Percentiles rank a stretch among this genome's conserved stretches.
Conservation (phyloP, 2,113 vertebrate genomes). For the Pipra filicauda region DNA sequence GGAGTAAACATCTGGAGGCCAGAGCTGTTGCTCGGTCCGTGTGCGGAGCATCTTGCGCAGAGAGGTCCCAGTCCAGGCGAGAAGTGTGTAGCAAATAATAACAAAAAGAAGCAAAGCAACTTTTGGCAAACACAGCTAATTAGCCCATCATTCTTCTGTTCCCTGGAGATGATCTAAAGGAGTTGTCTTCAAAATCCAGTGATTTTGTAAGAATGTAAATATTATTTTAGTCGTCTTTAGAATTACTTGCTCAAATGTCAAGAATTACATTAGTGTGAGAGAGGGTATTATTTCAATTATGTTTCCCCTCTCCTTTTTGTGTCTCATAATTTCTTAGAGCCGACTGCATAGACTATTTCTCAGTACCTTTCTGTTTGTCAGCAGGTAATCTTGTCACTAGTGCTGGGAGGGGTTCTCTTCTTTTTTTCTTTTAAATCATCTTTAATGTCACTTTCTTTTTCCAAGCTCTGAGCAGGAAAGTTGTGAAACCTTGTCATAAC, state of each 20-base stretch:
- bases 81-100: not conserved
- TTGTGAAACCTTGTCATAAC: not conserved
- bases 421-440: not conserved
- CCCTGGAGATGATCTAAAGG: not conserved
- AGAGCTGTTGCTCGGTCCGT: not conserved
- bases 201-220: slow-evolving; percentile 41
- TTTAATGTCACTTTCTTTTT: not conserved
- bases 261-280: slow-evolving; percentile 7
- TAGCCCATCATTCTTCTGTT: not conserved
- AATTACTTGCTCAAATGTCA: slow-evolving; percentile 47
- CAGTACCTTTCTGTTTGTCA: not conserved
- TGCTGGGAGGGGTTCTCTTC: not conserved
- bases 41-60: not conserved
- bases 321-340: not conserved
- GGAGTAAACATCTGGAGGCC: slow-evolving; percentile 39
- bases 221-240: slow-evolving; percentile 41
- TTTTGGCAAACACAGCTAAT: slow-evolving; percentile 20
- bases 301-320: slow-evolving; percentile 8
- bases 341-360: not conserved
- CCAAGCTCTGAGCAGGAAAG: not conserved
- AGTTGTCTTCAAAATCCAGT: slow-evolving; percentile 17
- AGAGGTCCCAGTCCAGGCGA: not conserved
- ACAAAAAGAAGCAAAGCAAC: not conserved
- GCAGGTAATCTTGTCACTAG: not conserved
- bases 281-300: not conserved